Evolutionary conservation across 37 sponge, comb jelly and placozoan genomes (phyloP).

Genomic region (Tethya wilhelma): DNA sequence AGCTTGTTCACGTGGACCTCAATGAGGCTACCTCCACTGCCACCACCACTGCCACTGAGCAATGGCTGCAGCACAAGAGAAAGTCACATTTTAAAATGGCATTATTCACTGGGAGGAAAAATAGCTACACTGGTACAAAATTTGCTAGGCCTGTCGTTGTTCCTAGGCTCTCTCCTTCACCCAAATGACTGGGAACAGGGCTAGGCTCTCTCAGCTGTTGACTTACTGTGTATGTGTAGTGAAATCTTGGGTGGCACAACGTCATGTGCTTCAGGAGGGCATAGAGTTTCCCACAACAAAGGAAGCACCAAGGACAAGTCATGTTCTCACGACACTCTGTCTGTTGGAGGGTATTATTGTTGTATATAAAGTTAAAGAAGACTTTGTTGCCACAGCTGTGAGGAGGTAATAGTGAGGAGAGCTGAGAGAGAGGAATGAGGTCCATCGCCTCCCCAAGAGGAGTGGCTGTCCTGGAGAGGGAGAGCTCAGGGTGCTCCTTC

Average conservation of each 20-base stretch:
- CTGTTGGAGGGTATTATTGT: slow-evolving; percentile 77
- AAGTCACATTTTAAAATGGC: too few relatives aligned
- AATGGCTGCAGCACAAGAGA: slow-evolving; percentile 27
- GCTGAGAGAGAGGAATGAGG: not conserved
- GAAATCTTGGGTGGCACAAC: slow-evolving; percentile 81
- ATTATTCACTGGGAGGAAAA: too few relatives aligned
- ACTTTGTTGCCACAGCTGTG: not conserved
- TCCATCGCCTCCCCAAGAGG: not conserved
- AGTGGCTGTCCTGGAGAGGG: not conserved
- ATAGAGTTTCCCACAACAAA: slow-evolving; percentile 62
- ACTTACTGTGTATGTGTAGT: slow-evolving; percentile 77
- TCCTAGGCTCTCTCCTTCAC: too few relatives aligned
- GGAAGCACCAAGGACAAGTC: slow-evolving; percentile 86
- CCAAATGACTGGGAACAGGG: too few relatives aligned
- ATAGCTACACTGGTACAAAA: too few relatives aligned
- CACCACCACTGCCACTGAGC: too few relatives aligned
- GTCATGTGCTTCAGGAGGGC: slow-evolving; percentile 81
- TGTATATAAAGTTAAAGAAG: slow-evolving; percentile 88
- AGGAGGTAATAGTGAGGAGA: not conserved
- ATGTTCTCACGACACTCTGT: slow-evolving; percentile 64
- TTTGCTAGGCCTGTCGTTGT: too few relatives aligned
- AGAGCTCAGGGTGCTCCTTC: not conserved
- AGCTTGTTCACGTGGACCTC: slow-evolving; percentile 75
- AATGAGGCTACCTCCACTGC: slow-evolving; percentile 11
- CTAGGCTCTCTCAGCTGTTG: not conserved